phyloP scores from a whole-genome alignment of 2,888 invertebrate species.

The Anaspis maculata region DNA sequence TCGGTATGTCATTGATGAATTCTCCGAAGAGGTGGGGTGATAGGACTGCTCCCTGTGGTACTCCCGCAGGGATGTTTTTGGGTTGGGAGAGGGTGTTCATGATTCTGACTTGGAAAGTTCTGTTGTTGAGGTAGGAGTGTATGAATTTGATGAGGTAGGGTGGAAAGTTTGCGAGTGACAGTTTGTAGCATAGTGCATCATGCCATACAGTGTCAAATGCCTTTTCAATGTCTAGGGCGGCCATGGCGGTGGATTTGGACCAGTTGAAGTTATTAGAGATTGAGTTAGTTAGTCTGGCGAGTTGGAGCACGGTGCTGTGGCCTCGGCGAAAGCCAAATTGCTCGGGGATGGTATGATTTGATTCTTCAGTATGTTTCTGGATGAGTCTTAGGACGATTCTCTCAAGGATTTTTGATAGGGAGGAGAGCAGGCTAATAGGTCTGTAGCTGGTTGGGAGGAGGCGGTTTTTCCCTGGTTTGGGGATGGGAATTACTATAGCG shows the following conservation, averaged over 20 bases:
- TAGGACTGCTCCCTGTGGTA: slow-evolving; percentile 12
- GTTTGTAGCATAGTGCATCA: slow-evolving; percentile 26
- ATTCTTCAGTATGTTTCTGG: too few species aligned
- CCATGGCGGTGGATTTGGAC: background rate
- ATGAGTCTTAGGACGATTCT: background rate
- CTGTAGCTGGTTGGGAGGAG: slow-evolving; percentile 15
- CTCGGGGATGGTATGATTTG: too few species aligned
- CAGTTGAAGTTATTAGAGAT: background rate
- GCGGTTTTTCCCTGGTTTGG: slow-evolving; percentile 17
- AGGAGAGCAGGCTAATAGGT: slow-evolving; percentile 21
- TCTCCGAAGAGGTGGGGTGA: slow-evolving; percentile 14
- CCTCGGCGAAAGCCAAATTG: background rate
- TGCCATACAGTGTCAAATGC: slow-evolving; percentile 18
- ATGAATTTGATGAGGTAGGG: slow-evolving; percentile 18
- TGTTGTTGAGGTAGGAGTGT: slow-evolving; percentile 20
- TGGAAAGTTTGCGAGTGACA: slow-evolving; percentile 20
- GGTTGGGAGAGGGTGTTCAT: slow-evolving; percentile 2
- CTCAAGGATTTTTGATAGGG: background rate
- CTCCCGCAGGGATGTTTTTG: slow-evolving; percentile 14
- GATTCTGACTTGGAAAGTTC: slow-evolving; percentile 19
- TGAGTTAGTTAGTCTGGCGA: background rate
- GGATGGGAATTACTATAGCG: slow-evolving; percentile 17
- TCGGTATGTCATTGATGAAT: slow-evolving; percentile 11
- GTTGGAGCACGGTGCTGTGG: background rate
- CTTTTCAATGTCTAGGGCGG: background rate